These are phyloP conservation scores for Bubo scandiacus DNA, from an alignment of 2,113 vertebrate genomes.

Conservation along the genomic window DNA sequence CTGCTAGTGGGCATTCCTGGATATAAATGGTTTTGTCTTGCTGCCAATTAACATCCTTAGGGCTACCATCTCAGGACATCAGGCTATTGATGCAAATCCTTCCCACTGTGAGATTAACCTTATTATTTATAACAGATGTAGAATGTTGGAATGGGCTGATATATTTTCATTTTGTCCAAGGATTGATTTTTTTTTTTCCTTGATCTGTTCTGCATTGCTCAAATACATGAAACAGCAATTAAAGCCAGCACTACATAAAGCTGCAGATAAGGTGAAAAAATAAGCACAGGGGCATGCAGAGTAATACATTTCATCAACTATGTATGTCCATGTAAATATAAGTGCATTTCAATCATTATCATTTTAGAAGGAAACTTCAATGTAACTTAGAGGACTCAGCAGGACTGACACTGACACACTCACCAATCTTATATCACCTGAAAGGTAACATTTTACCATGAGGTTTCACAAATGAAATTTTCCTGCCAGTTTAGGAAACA, in stretches of 20 bases:
- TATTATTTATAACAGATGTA: not conserved
- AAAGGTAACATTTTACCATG: not conserved
- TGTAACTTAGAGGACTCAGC: too few species aligned
- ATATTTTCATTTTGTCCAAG: not conserved
- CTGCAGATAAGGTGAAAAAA: not conserved
- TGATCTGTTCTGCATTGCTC: not conserved
- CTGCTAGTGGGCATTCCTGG: not conserved
- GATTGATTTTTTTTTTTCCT: not conserved
- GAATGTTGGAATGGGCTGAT: not conserved
- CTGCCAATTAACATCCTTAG: not conserved
- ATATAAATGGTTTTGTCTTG: slow-evolving; percentile 22
- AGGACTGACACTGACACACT: not conserved
- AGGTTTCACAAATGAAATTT: not conserved
- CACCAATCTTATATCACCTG: not conserved
- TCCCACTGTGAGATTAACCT: not conserved
- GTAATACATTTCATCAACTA: not conserved
- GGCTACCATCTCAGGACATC: not conserved
- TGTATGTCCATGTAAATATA: not conserved
- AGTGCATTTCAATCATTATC: not conserved
- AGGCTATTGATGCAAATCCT: not conserved
- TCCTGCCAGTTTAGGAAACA: not conserved
- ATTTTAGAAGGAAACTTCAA: not conserved
- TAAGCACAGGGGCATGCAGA: not conserved
- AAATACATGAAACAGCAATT: not conserved
- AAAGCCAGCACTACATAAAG: not conserved